Base-by-base conservation (phyloP, 2,113 vertebrate genomes). In the Dermatemys mawii region DNA sequence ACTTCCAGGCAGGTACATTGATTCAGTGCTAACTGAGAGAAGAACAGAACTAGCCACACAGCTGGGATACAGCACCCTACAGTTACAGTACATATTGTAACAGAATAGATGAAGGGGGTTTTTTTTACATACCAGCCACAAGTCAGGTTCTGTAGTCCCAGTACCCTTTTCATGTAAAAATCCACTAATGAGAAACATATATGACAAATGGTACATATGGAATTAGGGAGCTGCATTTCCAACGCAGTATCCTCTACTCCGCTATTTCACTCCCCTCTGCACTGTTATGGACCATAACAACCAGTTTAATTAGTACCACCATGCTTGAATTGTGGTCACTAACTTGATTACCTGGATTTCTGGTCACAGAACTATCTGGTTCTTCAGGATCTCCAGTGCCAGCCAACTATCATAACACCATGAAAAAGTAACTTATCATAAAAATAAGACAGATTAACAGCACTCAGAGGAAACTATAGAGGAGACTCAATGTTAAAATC, bases 331-430 rank as follows among this genome's bases (percentile, higher is more conserved):
- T 78, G 73, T 75, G 73, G 32, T 1, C 60, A 27, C 8, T 90
- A 80, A 51, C 46, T 57, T 84, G 29, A 75, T 81, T 19, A 54
- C 63, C 67, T 75, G 54, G 38, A 41, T 83, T 90, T 85, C 88
- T 83, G 11, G 49, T 87, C 54, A 55, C 17, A 44, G 11, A 5
- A 91, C 14, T 94, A 92, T 91, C 95, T 92, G 81, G 32, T 54
- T 86, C 90, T 92, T 83, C 60, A 78, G 93, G 86, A 89, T 91
- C 84, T 78, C 86, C 1, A 1, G 5, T 94, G 82, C 88, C 90
- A 95, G 89, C 54, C 92, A 96, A 93, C 88, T n/a, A 84, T 21
- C 89, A 89, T 81, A 53, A 60, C 21, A 75, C 17, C 3, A 5
- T 54, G 75, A 90, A 93, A 83, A 67, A 89, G 67, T 81, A 50